Percentiles rank a stretch among this genome's conserved stretches.
Conservation (phyloP, 1,140 invertebrate genomes). For the Meloidogyne floridensis region DNA sequence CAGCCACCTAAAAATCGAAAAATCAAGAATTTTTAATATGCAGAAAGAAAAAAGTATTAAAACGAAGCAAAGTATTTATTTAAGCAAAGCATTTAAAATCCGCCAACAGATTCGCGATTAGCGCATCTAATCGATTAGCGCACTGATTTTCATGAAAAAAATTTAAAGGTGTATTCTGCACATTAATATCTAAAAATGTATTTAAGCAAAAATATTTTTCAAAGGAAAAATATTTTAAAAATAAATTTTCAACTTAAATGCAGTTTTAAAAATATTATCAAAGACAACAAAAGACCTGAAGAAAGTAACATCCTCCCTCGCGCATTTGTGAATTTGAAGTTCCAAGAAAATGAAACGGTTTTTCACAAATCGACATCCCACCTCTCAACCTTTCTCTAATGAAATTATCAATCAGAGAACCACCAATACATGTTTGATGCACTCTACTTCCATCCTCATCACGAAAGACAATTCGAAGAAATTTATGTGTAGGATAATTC, state of each 20-base stretch:
- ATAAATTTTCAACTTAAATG: too few species aligned
- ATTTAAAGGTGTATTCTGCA: background rate
- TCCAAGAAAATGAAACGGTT: conserved; percentile 46
- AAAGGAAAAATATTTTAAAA: too few species aligned
- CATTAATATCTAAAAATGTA: too few species aligned
- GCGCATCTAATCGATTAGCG: too few species aligned
- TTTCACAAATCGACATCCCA: conserved; percentile 32
- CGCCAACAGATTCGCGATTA: too few species aligned
- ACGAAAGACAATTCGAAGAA: conserved; percentile 43
- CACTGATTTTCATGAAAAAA: background rate
- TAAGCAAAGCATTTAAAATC: too few species aligned
- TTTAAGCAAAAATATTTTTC: too few species aligned
- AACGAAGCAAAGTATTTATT: too few species aligned
- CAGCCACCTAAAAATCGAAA: too few species aligned
- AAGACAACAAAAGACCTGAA: background rate
- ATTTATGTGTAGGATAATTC: conserved; percentile 40
- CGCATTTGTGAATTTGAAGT: conserved; percentile 55
- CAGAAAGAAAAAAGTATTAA: too few species aligned
- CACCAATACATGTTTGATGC: conserved; percentile 12
- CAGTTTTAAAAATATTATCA: too few species aligned
- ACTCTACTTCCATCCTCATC: conserved; percentile 39
- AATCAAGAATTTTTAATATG: too few species aligned
- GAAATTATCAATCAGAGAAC: conserved; percentile 31
- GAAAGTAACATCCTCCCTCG: conserved; percentile 52
- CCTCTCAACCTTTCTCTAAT: conserved; percentile 27